Base-by-base conservation (phyloP, 2,888 invertebrate genomes). In the Athalia rosae region DNA sequence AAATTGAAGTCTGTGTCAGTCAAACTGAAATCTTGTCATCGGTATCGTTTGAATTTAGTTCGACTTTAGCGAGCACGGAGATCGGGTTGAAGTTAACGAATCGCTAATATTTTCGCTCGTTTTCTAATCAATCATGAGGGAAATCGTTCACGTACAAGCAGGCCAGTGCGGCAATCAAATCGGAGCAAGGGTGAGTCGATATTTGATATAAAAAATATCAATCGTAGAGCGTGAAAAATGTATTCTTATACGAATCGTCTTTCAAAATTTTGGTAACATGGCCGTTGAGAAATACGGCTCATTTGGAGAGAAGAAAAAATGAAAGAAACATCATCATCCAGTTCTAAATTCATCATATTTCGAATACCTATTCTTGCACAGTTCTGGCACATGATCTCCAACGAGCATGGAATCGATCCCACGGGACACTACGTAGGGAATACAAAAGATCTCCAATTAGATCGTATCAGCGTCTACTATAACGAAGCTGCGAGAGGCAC, bases 401-500 rank as follows among this genome's bases (percentile, higher is more conserved):
- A 92, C 82, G 92, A 92, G 81, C 92, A 92, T 85, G 92, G 92
- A 56, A 92, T 93, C 81, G 92, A 92, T 84, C 91, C 91, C 43
- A 91, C 91, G 28, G 92, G 92, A 64, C 85, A 90, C n/a, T 92
- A 91, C 82, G 88, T 90, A 80, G 92, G 92, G 58, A 92, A 92
- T 83, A 47, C 73, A 45, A 91, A 91, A 8, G 91, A 92, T 78
- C 89, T 92, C 48, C 93, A 93, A 84, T 85, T 93, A 81, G 93
- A 93, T 85, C 87, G 93, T 80, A 93, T 93, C 82, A 91, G 91
- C 84, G 92, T 92, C 76, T 93, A 93, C 85, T 92, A 92, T 89
- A 92, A 92, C 84, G 92, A 92, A 85, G 92, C 92, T 67, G 76
- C 79, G 11, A 91, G 89, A 62, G 92, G 91, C 43, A 92, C 92